Evolutionary conservation across 2,113 vertebrate genomes (phyloP).

Genomic region (Nesogale talazaci): DNA sequence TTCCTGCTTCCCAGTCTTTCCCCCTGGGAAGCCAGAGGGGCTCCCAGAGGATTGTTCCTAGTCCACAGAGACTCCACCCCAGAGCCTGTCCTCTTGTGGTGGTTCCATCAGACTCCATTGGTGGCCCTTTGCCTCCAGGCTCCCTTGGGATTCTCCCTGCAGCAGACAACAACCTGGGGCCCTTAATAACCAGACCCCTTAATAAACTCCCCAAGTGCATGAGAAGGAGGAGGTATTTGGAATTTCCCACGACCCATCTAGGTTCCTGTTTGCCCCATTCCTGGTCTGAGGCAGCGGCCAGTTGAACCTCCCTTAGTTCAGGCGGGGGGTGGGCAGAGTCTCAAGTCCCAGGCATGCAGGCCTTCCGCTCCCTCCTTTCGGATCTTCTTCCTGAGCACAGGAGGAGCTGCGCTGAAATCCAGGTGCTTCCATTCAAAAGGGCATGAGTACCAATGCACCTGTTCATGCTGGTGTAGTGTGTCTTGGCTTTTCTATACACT

Average conservation of each 20-base stretch:
- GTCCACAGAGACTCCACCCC: neutral
- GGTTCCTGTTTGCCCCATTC: neutral
- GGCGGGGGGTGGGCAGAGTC: too few relatives aligned
- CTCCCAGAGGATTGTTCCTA: neutral
- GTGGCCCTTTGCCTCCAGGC: neutral
- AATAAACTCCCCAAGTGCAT: neutral
- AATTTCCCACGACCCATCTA: constrained; percentile 16
- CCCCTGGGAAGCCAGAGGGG: neutral
- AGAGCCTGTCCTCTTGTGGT: neutral
- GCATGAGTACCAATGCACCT: too few relatives aligned
- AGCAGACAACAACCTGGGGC: neutral
- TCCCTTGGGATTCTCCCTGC: neutral
- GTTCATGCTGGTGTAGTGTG: too few relatives aligned
- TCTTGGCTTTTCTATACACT: too few relatives aligned
- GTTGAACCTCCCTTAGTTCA: neutral
- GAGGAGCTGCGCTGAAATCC: neutral
- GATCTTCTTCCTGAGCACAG: neutral
- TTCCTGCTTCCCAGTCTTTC: neutral
- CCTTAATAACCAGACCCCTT: neutral
- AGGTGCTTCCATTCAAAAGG: too few relatives aligned
- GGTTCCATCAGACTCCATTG: neutral
- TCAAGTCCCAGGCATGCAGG: neutral
- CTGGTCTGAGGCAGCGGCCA: neutral
- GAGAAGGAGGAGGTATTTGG: constrained; percentile 28
- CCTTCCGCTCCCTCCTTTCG: neutral